Base-by-base conservation (phyloP, 2,113 vertebrate genomes). In the Rhinoderma darwinii region DNA sequence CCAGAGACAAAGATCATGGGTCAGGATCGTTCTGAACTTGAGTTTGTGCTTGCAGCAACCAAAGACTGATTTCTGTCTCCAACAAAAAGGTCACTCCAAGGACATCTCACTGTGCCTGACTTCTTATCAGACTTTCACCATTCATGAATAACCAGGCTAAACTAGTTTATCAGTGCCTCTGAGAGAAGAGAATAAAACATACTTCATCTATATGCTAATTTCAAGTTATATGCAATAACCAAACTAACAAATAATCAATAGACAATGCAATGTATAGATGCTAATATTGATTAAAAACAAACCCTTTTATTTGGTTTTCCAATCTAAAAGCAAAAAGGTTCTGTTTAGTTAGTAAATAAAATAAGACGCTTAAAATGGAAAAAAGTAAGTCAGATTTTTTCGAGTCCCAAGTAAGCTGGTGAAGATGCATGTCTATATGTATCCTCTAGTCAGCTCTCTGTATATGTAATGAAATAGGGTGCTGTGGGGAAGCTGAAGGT, bases 121-220 rank as follows among this genome's bases (percentile, higher is more conserved):
- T 82, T 72, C 77, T 86, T 87, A 82, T 82, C 79, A 75, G 50
- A 82, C 54, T 75, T 87, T 87, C 14, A 74, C 78, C 78, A 87
- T 72, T 82, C 86, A 75, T 87, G 86, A 74, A 86, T 86, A 80
- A 82, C 86, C 79, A 82, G 66, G 78, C 39, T 47, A 59, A 87
- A 82, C 78, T 82, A 74, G 78, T 87, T 87, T 87, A 87, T 87
- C 86, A 61, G 78, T 61, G 39, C 39, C 47, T 47, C 39, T n/a
- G 68, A 82, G 79, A 87, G 73, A 44, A 59, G 18, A 82, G 50
- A 87, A 82, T 63, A 75, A n/a, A 82, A 82, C 70, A 82, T 75
- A 44, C 68, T 82, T 82, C 86, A 87, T 87, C 70, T 87, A 87
- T 63, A 87, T 87, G 86, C 86, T 87, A 87, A 87, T 87, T 82